Evolutionary conservation across 2,113 vertebrate genomes (phyloP), one percentile per base, ranked within the genome.

Genomic region (Enhydra lutris): DNA sequence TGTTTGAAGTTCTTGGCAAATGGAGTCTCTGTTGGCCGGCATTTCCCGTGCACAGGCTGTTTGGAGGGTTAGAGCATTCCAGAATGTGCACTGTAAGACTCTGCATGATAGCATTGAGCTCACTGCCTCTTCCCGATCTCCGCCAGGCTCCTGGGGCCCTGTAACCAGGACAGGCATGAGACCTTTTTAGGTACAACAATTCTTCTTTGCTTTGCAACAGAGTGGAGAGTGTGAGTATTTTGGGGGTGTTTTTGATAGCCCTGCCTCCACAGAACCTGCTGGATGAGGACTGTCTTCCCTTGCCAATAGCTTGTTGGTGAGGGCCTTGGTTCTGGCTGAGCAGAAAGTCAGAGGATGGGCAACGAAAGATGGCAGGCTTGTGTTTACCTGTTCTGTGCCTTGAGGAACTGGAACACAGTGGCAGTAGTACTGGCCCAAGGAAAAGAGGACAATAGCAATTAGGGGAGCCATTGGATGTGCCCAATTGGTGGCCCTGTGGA

Each of bases 1-100:
- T 42, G 15, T 96, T 93, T 98, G 97, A 98, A 92, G 88, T 61
- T 94, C 82, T 93, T 97, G 98, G 96, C 23, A 98, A 98, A 73
- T 84, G 47, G 94, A 7, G 0, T 55, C 96, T 97, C 97, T 78
- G 39, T 85, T 95, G 84, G 95, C 89, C 47, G 36, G 71, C 82
- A 45, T 89, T 98, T 98, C 89, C 55, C 31, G 15, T 4, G 42
- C 87, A 8, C 42, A 82, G 95, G 57, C 89, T 65, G 94, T 80
- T 97, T 93, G 78, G 52, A 78, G 4, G 14, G 73, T 95, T 92
- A 95, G 94, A 45, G 1, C 67, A 50, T n/a, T 76, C 34, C 4
- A 14, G 81, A 36, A n/a, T 34, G 3, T 85, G 47, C 50, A 29
- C 59, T 63, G 17, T 76, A 24, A 97, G 80, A 15, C 10, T 79